Evolutionary conservation across 2,797 vertebrate species (phyloP).

Genomic region (Masticophis lateralis): DNA sequence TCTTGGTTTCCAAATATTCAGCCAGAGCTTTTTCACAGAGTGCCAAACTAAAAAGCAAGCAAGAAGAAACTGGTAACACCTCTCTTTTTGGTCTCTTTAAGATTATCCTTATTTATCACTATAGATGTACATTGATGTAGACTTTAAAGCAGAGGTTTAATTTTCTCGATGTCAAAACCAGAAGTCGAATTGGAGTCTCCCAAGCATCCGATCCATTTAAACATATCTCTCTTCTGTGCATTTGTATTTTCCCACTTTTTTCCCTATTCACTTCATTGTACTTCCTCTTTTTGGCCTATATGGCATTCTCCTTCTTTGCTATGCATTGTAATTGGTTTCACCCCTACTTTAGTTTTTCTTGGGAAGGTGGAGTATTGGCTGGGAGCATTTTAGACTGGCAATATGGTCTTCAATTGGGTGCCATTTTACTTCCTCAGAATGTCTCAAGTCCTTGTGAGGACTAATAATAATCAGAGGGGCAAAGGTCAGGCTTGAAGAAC

Average conservation of each 20-base stretch:
- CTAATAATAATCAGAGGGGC: neutral
- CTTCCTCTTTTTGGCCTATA: neutral
- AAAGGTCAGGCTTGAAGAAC: neutral
- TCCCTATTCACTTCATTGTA: neutral
- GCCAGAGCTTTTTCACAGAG: conserved; percentile 75
- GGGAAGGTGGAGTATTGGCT: neutral
- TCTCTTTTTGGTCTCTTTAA: neutral
- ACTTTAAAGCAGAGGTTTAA: neutral
- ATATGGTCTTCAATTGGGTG: neutral
- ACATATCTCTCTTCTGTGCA: neutral
- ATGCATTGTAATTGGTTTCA: neutral
- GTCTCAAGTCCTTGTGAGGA: neutral
- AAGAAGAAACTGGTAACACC: neutral
- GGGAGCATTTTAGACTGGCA: neutral
- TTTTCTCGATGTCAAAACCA: neutral
- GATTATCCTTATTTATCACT: neutral
- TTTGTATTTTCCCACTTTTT: neutral
- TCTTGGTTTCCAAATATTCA: conserved; percentile 73
- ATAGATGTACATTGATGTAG: neutral
- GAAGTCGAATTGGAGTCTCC: neutral
- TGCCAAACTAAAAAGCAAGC: conserved; percentile 46
- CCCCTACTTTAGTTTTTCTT: neutral
- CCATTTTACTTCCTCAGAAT: neutral
- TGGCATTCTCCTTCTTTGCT: neutral
- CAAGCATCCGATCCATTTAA: neutral